Conservation (phyloP, 1,140 invertebrate species). For the Euwallacea similis region DNA sequence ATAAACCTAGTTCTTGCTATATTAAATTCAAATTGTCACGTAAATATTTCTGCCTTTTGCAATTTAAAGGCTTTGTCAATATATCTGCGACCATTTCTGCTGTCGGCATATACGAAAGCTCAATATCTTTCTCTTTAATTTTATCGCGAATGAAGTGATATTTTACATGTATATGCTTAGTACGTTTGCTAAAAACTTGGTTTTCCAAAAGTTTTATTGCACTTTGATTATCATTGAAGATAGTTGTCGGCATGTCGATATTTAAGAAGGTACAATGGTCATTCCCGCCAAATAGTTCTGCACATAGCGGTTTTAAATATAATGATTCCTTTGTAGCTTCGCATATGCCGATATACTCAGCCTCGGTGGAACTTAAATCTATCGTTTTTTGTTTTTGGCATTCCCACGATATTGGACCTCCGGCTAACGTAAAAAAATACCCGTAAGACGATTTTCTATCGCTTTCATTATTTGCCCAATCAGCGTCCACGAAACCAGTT, state of each 20-base stretch:
- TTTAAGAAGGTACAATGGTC: background rate
- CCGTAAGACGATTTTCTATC: conserved; percentile 49
- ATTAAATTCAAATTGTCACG: no score
- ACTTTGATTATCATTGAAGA: conserved; percentile 14
- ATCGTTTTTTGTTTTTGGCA: conserved; percentile 45
- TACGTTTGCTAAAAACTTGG: conserved; percentile 48
- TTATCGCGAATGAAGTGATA: conserved; percentile 49
- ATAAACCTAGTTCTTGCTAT: background rate
- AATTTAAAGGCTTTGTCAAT: conserved; percentile 13
- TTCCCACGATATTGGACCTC: conserved; percentile 42
- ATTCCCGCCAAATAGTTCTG: background rate
- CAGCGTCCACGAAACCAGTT: conserved; percentile 48
- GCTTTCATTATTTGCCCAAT: conserved; percentile 49
- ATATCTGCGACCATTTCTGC: conserved; percentile 30
- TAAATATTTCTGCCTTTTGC: background rate
- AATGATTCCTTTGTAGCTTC: conserved; percentile 22
- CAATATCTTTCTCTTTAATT: conserved; percentile 30
- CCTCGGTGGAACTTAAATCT: conserved; percentile 48
- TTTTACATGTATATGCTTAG: conserved; percentile 54
- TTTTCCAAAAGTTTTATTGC: conserved; percentile 38
- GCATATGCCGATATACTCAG: conserved; percentile 47
- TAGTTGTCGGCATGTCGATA: background rate
- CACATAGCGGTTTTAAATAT: conserved; percentile 4
- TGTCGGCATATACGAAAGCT: conserved; percentile 43
- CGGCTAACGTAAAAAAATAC: conserved; percentile 43